Percentiles rank a stretch among this genome's conserved stretches.
Evolutionary conservation across 2,888 invertebrate species (phyloP).

Genomic region (Beris chalybata): DNA sequence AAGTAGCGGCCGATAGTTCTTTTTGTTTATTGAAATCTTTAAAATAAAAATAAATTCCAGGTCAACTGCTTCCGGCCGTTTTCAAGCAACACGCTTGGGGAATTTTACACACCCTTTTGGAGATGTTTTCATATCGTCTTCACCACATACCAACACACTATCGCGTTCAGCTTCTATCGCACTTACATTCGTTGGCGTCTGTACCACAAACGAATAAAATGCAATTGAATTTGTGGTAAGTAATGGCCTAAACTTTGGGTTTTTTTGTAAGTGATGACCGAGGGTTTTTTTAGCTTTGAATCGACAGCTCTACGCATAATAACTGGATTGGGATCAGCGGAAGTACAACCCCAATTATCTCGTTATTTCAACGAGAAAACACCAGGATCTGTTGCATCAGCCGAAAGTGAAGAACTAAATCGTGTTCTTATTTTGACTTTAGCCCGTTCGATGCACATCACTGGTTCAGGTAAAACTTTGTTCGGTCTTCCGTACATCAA

Average conservation of each 20-base stretch:
- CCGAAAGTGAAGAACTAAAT: conserved; percentile 94
- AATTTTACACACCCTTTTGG: conserved; percentile 89
- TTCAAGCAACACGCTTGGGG: conserved; percentile 94
- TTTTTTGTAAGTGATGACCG: not conserved
- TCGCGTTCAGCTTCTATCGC: conserved; percentile 86
- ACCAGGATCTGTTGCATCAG: conserved; percentile 70
- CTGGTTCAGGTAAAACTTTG: conserved; percentile 66
- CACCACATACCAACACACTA: conserved; percentile 97
- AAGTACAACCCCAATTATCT: conserved; percentile 91
- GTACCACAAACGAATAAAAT: conserved; percentile 94
- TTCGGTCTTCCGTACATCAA: not conserved
- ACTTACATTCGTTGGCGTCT: conserved; percentile 87
- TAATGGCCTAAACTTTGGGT: not conserved
- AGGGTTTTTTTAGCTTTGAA: conserved; percentile 67
- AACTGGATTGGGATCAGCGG: conserved; percentile 88
- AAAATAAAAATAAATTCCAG: conserved; percentile 52
- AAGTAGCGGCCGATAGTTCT: conserved; percentile 60
- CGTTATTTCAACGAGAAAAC: conserved; percentile 91
- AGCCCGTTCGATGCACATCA: conserved; percentile 92
- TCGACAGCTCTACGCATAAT: conserved; percentile 85
- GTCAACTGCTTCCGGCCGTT: conserved; percentile 85
- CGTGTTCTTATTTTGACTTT: conserved; percentile 89
- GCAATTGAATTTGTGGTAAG: conserved; percentile 85
- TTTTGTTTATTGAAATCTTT: no score
- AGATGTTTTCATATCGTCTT: conserved; percentile 95